phyloP scores from a whole-genome alignment of 2,113 vertebrate species.

The Bubo scandiacus region DNA sequence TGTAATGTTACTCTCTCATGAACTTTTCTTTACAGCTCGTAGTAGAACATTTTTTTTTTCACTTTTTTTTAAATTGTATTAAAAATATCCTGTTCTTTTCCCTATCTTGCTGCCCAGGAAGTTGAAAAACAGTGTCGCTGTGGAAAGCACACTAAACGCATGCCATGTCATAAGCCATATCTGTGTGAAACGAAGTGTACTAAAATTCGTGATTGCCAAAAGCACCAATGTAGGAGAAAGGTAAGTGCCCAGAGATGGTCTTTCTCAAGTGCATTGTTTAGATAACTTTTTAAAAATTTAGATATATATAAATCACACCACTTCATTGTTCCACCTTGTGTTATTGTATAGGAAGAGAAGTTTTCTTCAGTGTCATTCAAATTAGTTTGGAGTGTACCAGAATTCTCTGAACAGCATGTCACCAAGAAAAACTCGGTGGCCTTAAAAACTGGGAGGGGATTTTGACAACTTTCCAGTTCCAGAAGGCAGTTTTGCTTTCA shows the following conservation, averaged over 20 bases:
- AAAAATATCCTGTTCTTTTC: neutral
- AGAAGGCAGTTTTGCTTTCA: neutral
- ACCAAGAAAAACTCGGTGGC: neutral
- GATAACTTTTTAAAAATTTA: neutral
- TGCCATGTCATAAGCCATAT: constrained; percentile 94
- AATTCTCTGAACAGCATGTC: neutral
- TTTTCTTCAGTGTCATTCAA: neutral
- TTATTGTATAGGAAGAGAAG: neutral
- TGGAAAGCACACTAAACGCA: constrained; percentile 85
- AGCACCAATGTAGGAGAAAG: constrained; percentile 95
- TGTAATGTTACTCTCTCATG: neutral
- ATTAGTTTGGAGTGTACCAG: neutral
- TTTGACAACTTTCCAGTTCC: neutral
- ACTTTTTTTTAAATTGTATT: neutral
- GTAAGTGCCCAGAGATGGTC: constrained; percentile 46
- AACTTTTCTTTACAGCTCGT: neutral
- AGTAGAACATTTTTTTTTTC: neutral
- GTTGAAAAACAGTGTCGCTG: constrained; percentile 95
- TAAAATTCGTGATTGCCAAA: constrained; percentile 86
- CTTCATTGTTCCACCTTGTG: neutral
- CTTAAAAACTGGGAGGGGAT: neutral
- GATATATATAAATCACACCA: neutral
- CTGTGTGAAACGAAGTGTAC: constrained; percentile 93
- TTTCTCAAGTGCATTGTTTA: neutral
- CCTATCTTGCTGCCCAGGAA: constrained; percentile 75